Conservation (phyloP, 2,113 vertebrate genomes). For the Heterotilapia buettikoferi region DNA sequence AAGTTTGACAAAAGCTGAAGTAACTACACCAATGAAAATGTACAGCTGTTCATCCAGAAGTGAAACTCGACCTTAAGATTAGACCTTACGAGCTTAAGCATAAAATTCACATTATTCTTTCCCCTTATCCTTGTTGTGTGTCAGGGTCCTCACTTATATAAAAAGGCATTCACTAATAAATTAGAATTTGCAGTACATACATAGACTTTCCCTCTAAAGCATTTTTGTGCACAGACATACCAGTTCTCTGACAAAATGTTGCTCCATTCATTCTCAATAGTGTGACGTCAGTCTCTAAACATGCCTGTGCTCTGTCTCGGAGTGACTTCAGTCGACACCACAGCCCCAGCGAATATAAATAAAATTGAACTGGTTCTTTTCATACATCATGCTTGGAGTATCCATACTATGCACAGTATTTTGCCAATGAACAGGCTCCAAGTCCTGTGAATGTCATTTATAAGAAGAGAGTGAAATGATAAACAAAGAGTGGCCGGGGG, state of each 20-base stretch:
- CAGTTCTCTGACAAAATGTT: constrained; percentile 7
- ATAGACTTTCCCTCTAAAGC: background rate
- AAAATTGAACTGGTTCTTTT: constrained; percentile 15
- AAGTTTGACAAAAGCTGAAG: background rate
- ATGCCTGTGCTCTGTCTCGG: constrained; percentile 6
- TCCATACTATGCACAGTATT: constrained; percentile 14
- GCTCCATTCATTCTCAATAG: background rate
- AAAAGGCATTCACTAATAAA: background rate
- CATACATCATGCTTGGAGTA: constrained; percentile 19
- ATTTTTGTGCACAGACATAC: background rate
- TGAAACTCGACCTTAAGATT: background rate
- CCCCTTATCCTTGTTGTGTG: background rate
- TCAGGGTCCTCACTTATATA: background rate
- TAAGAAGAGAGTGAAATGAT: constrained; percentile 43
- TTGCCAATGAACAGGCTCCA: background rate
- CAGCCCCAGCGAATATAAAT: constrained; percentile 3
- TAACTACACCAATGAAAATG: background rate
- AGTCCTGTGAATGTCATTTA: constrained; percentile 14
- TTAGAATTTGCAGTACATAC: background rate
- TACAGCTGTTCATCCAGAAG: background rate
- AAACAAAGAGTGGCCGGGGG: constrained; percentile 26
- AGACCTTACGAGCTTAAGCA: background rate
- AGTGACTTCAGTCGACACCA: background rate
- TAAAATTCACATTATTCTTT: background rate
- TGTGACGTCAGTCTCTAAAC: constrained; percentile 25